Evolutionary conservation across 1,140 invertebrate genomes (phyloP).

Genomic region (Drosophila arawakana): DNA sequence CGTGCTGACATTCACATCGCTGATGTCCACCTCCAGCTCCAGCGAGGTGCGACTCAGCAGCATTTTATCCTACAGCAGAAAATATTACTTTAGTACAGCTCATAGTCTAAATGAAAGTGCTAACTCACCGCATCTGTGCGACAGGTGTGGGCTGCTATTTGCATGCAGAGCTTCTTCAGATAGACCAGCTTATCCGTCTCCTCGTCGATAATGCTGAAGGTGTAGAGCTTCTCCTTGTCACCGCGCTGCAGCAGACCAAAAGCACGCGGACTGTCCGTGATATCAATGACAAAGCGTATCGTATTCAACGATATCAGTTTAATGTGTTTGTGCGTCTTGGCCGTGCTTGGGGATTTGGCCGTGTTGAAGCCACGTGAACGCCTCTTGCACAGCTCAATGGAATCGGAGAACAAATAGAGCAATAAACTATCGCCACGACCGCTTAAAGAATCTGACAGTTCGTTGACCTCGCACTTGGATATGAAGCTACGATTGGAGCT

Average conservation of each 20-base stretch:
- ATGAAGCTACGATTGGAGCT: constrained; percentile 96
- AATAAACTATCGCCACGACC: constrained; percentile 94
- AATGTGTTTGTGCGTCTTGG: constrained; percentile 95
- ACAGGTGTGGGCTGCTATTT: constrained; percentile 94
- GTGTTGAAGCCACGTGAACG: constrained; percentile 91
- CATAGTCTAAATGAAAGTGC: neutral
- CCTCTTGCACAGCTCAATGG: constrained; percentile 96
- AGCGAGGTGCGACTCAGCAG: constrained; percentile 88
- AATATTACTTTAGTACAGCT: constrained; percentile 11
- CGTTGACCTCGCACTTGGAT: constrained; percentile 94
- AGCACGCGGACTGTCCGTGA: constrained; percentile 93
- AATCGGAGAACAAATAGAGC: constrained; percentile 97
- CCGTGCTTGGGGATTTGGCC: constrained; percentile 88
- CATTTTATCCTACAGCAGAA: constrained; percentile 72
- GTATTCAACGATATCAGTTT: constrained; percentile 94
- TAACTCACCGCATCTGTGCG: constrained; percentile 91
- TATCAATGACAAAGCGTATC: constrained; percentile 95
- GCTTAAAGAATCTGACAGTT: constrained; percentile 93
- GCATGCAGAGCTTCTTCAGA: constrained; percentile 92
- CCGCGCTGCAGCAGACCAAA: constrained; percentile 94
- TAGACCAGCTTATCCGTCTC: constrained; percentile 92
- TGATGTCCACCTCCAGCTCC: constrained; percentile 93
- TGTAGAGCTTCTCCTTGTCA: constrained; percentile 94
- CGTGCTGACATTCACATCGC: constrained; percentile 92
- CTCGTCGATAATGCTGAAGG: constrained; percentile 93